Base-by-base conservation (phyloP, 2,797 vertebrate genomes). In the Bryconaethiops microstoma region DNA sequence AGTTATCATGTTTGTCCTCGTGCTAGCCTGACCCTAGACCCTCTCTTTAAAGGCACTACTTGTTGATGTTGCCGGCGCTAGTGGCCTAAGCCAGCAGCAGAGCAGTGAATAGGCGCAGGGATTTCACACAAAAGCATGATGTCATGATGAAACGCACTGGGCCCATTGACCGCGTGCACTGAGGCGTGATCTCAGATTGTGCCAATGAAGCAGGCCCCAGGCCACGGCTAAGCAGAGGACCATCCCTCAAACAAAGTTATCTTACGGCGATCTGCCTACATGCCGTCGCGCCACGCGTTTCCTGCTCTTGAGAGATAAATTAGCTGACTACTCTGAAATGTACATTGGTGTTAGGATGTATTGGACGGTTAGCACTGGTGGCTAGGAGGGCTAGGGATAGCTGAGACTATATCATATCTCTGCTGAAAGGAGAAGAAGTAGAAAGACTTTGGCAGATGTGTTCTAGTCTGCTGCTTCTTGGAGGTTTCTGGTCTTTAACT, bases 91-190 rank as follows among this genome's bases (percentile, higher is more conserved):
- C 89, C 80, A 42, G 35, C 76, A 65, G 90, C 64, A 64, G 80
- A 77, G 81, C 84, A 88, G 88, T 95, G 92, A 91, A 93, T 94
- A 77, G 81, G 12, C 83, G 87, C 88, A 87, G 69, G 93, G 94
- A 95, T 96, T 95, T 95, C 85, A 86, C 91, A 82, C 88, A 91
- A 91, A 94, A 94, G 95, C 85, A 90, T 93, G 91, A 92, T 93
- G 93, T 95, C 94, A 95, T 94, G 92, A 88, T 88, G 88, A 92
- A 92, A 91, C 91, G 79, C 76, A 90, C 84, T 77, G 83, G 69
- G 85, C 84, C 93, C 89, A 94, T 94, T 95, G 92, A 95, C 74
- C 69, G 65, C 86, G 90, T 84, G 88, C 92, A 86, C 82, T 95
- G 94, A 95, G 94, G 94, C 95, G 88, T 95, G 92, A 95, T 88